These are phyloP conservation scores for Porites lutea DNA, from an alignment of 64 coral and sea anemone species.

Conservation along the genomic window DNA sequence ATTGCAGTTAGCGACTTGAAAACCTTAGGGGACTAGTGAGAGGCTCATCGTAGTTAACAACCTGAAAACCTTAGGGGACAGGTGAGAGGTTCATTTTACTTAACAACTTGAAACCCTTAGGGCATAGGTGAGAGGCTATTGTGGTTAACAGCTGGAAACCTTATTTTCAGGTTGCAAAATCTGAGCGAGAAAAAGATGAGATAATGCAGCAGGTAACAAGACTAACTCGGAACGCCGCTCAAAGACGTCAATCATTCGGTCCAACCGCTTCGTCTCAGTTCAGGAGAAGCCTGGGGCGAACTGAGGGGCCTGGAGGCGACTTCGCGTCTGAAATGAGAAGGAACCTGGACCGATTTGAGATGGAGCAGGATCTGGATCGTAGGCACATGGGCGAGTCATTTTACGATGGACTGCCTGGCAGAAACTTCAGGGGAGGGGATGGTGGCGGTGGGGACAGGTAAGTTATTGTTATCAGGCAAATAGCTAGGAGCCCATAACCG, in stretches of 20 bases:
- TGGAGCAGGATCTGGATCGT: constrained; percentile 71
- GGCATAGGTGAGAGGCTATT: no score
- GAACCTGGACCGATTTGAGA: constrained; percentile 79
- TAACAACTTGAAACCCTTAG: constrained; percentile 72
- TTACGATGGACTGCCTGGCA: constrained; percentile 59
- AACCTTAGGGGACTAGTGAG: constrained; percentile 18
- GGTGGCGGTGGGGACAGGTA: constrained; percentile 37
- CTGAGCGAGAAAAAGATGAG: constrained; percentile 86
- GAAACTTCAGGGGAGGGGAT: constrained; percentile 31
- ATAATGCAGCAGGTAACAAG: constrained; percentile 77
- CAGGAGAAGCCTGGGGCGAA: constrained; percentile 40
- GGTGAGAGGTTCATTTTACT: no score
- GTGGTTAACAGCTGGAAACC: no score
- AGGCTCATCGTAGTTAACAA: constrained; percentile 2
- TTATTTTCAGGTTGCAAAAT: constrained; percentile 73
- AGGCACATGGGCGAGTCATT: constrained; percentile 25
- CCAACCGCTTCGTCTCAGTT: constrained; percentile 37
- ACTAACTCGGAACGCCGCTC: constrained; percentile 47
- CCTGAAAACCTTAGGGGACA: not conserved
- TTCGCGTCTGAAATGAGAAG: constrained; percentile 66
- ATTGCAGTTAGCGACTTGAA: constrained; percentile 57
- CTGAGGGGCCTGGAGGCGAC: constrained; percentile 30
- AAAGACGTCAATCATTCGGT: constrained; percentile 81
- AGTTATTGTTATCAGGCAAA: no score
- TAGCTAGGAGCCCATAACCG: no score